A percentile compares a stretch with the other conserved stretches of the same genome.
Evolutionary conservation across 1,140 invertebrate genomes (phyloP).

Genomic region (Drosophila biarmipes): DNA sequence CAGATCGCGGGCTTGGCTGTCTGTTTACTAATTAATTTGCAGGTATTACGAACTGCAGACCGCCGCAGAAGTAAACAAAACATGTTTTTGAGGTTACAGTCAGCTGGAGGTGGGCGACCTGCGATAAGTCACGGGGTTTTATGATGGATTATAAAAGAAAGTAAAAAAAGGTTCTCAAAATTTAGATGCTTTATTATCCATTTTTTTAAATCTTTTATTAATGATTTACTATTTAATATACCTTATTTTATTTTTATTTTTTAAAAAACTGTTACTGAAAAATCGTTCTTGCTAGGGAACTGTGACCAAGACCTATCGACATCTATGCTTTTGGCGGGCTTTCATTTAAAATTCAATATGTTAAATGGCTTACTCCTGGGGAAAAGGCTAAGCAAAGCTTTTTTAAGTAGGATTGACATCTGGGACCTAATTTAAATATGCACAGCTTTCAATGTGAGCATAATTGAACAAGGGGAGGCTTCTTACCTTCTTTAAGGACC

Average conservation of each 20-base stretch:
- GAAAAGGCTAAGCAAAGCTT: slow-evolving; percentile 14
- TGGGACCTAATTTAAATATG: slow-evolving; percentile 27
- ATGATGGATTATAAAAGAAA: not conserved
- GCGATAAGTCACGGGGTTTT: not conserved
- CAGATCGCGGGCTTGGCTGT: slow-evolving; percentile 31
- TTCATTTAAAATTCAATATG: slow-evolving; percentile 25
- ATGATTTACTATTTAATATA: not conserved
- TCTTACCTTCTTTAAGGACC: not conserved
- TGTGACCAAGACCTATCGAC: slow-evolving; percentile 9
- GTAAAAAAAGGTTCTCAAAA: not conserved
- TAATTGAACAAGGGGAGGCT: slow-evolving; percentile 19
- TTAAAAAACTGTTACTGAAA: not conserved
- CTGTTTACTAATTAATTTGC: slow-evolving; percentile 59
- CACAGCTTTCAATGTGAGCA: slow-evolving; percentile 5
- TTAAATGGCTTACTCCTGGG: not conserved
- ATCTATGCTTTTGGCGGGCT: slow-evolving; percentile 15
- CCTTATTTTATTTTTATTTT: not conserved
- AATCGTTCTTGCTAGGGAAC: not conserved
- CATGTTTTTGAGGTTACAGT: slow-evolving; percentile 78
- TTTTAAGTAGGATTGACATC: slow-evolving; percentile 20
- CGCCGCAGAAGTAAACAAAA: slow-evolving; percentile 83
- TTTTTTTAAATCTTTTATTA: not conserved
- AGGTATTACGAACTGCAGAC: slow-evolving; percentile 53
- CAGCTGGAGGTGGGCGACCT: slow-evolving; percentile 12
- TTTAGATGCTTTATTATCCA: not conserved